A percentile compares a stretch with the other conserved stretches of the same genome.
phyloP scores from a whole-genome alignment of 2,113 vertebrate genomes.

The Acanthochromis polyacanthus region DNA sequence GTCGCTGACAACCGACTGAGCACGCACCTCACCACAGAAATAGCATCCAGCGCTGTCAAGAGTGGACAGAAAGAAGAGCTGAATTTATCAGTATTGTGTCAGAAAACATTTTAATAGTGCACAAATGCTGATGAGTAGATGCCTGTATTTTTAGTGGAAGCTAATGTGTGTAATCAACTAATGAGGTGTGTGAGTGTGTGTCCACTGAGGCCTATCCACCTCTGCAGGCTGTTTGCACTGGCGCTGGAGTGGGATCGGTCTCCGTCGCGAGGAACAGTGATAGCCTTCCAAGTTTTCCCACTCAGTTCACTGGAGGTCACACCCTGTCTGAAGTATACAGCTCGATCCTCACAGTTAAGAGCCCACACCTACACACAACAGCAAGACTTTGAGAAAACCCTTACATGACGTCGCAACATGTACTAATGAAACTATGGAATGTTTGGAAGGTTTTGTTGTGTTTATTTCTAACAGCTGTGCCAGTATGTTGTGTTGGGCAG shows the following conservation, averaged over 20 bases:
- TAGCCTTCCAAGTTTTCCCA: conserved; percentile 94
- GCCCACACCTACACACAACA: conserved; percentile 89
- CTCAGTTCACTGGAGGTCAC: conserved; percentile 94
- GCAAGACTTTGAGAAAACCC: conserved; percentile 10
- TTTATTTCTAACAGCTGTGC: not conserved
- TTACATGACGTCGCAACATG: too few relatives aligned
- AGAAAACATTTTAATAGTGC: not conserved
- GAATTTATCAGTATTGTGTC: not conserved
- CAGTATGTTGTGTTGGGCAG: not conserved
- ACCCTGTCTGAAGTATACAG: conserved; percentile 93
- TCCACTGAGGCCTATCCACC: conserved; percentile 77
- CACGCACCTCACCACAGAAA: conserved; percentile 92
- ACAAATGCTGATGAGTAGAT: not conserved
- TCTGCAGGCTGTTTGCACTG: conserved; percentile 90
- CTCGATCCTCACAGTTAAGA: conserved; percentile 89
- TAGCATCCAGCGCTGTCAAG: conserved; percentile 92
- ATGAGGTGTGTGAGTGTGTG: not conserved
- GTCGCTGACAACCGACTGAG: conserved; percentile 84
- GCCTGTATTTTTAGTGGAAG: not conserved
- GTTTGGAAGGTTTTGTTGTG: not conserved
- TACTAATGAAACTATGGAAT: not conserved
- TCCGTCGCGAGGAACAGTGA: conserved; percentile 86
- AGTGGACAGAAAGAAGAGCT: conserved; percentile 18
- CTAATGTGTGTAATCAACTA: not conserved
- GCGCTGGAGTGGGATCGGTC: conserved; percentile 90